phyloP scores from a whole-genome alignment of 2,113 vertebrate genomes.

The Zosterops borbonicus region DNA sequence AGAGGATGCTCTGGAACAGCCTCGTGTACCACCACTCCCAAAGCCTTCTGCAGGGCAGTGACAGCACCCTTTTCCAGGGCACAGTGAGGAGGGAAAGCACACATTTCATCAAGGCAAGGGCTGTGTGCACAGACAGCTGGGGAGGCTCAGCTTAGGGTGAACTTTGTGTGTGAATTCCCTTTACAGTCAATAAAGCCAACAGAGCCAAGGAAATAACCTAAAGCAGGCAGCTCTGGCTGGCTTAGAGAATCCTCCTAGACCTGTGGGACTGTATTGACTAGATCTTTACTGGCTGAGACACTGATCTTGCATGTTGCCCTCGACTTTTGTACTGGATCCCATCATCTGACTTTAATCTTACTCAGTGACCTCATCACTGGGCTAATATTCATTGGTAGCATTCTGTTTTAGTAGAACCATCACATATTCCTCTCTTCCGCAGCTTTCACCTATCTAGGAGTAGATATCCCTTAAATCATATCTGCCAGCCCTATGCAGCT shows the following conservation, averaged over 20 bases:
- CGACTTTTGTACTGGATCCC: not conserved
- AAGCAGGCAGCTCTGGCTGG: not conserved
- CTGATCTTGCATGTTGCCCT: not conserved
- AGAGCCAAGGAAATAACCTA: not conserved
- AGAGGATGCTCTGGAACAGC: not conserved
- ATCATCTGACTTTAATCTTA: not conserved
- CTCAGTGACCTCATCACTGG: not conserved
- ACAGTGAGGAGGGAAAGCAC: no score
- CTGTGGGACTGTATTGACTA: not conserved
- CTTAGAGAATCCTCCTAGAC: not conserved
- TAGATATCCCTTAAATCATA: not conserved
- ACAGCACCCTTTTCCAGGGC: not conserved
- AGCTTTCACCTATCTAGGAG: not conserved
- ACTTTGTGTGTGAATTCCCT: not conserved
- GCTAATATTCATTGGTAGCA: not conserved
- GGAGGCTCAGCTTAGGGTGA: not conserved
- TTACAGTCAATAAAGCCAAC: not conserved
- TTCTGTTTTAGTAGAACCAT: not conserved
- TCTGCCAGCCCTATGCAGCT: not conserved
- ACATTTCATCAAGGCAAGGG: not conserved
- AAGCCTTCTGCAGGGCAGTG: not conserved
- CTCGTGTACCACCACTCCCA: not conserved
- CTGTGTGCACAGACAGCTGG: not conserved
- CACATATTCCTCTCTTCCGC: not conserved
- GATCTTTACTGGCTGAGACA: not conserved